Evolutionary conservation across 1,140 invertebrate genomes (phyloP), one percentile per base, ranked within the genome.

Genomic region (Pemphigus obesinymphae): DNA sequence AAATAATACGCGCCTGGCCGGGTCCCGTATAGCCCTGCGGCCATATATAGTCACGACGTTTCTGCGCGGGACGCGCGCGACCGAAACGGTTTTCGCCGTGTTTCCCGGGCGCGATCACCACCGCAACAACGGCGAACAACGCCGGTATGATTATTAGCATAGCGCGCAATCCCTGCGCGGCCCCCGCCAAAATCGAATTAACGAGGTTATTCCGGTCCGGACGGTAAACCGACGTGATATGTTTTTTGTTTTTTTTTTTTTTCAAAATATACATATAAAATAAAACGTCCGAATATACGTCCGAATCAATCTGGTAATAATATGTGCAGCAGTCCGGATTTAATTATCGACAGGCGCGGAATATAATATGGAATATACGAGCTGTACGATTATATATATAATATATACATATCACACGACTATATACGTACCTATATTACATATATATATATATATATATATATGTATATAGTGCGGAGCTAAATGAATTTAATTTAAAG

Each of bases 101-200:
- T 75, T 75, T 75, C 72, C 72, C n/a, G n/a, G n/a, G n/a, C n/a
- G n/a, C n/a, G 29, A 75, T 75, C 45, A 55, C 72, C 53, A 75
- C 53, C n/a, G n/a, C n/a, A n/a, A n/a, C n/a, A n/a, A n/a, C n/a
- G n/a, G 5, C 48, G 70, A 34, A 29, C 72, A 45, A 3, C 34
- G n/a, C 53, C n/a, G n/a, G n/a, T n/a, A n/a, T n/a, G 23, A 50
- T 76, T 58, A 76, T 76, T 76, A 76, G 73, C 73, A 76, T 76
- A 55, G n/a, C n/a, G n/a, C n/a, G n/a, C n/a, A n/a, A n/a, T n/a
- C n/a, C n/a, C n/a, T 29, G 58, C 37, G 63, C 53, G n/a, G 11
- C 29, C 48, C 34, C 23, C 15, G 3, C n/a, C 37, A 31, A 80
- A 63, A 58, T 23, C 11, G 55, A 63, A 63, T 63, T 80, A 80